Evolutionary conservation across 2,797 vertebrate genomes (phyloP).

Genomic region (Coranthus polyacanthus): DNA sequence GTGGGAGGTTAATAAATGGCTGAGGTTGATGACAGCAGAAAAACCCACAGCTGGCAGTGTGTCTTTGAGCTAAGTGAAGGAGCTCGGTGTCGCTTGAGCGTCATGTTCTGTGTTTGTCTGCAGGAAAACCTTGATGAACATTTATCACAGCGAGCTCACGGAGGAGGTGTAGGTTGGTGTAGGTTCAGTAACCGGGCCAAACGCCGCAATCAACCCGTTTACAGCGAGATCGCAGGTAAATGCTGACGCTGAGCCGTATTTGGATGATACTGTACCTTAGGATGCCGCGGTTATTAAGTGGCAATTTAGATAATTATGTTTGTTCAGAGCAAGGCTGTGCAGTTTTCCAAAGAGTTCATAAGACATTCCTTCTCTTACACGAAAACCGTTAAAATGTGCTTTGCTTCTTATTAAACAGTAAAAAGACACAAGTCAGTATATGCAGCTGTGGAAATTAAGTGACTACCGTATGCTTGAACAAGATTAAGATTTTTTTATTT

Average conservation of each 20-base stretch:
- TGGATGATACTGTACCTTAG: conserved; percentile 15
- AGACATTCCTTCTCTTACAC: no score
- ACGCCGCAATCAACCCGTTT: conserved; percentile 10
- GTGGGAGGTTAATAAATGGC: conserved; percentile 71
- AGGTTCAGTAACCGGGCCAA: conserved; percentile 22
- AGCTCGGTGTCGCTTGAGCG: conserved; percentile 55
- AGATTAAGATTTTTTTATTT: no score
- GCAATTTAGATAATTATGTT: no score
- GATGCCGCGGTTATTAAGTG: no score
- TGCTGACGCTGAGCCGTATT: conserved; percentile 24
- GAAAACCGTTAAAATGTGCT: no score
- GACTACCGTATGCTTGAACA: no score
- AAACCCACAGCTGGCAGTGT: conserved; percentile 61
- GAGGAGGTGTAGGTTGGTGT: no score
- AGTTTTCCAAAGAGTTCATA: no score
- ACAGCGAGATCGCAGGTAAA: conserved; percentile 16
- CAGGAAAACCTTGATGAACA: conserved; percentile 24
- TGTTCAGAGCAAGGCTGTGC: no score
- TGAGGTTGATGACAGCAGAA: conserved; percentile 59
- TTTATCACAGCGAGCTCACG: conserved; percentile 53
- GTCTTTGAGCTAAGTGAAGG: conserved; percentile 55
- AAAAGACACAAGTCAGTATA: no score
- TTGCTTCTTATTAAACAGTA: no score
- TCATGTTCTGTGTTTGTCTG: conserved; percentile 33
- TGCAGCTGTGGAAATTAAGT: no score